Percentiles rank a stretch among this genome's conserved stretches.
phyloP scores from a whole-genome alignment of 2,113 vertebrate genomes.

The Lophotis ruficrista region DNA sequence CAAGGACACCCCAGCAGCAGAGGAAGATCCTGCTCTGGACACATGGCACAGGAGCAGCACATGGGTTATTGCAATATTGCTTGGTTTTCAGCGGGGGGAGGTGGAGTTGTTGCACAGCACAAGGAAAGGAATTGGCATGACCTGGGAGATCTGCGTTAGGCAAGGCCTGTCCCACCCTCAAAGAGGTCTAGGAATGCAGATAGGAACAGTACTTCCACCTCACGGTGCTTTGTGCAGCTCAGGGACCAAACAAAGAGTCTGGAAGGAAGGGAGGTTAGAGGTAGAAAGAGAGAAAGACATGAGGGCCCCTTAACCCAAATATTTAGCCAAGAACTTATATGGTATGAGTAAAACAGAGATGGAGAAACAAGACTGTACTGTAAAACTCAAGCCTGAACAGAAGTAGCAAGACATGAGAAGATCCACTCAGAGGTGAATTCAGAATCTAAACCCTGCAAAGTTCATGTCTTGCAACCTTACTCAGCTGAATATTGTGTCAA shows the following conservation, averaged over 20 bases:
- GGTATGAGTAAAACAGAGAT: background rate
- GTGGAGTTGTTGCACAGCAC: background rate
- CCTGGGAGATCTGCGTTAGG: background rate
- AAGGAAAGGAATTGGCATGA: background rate
- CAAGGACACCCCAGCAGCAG: background rate
- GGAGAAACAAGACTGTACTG: background rate
- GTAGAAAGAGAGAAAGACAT: background rate
- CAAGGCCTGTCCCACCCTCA: background rate
- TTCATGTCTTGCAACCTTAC: background rate
- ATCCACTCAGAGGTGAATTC: background rate
- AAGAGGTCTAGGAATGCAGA: background rate
- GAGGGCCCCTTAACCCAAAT: background rate
- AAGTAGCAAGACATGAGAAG: background rate
- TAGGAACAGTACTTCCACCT: background rate
- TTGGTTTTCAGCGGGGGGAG: background rate
- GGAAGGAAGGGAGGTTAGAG: background rate
- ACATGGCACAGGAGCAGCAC: fast-evolving
- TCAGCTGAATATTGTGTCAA: background rate
- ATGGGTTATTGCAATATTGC: fast-evolving
- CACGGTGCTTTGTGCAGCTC: background rate
- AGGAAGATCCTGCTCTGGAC: background rate
- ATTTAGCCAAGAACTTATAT: background rate
- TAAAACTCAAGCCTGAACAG: background rate
- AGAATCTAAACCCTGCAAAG: background rate
- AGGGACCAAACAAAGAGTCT: background rate